A percentile compares a stretch with the other conserved stretches of the same genome.
Evolutionary conservation across 2,797 vertebrate species (phyloP).

Genomic region (Sebastolobus alascanus): DNA sequence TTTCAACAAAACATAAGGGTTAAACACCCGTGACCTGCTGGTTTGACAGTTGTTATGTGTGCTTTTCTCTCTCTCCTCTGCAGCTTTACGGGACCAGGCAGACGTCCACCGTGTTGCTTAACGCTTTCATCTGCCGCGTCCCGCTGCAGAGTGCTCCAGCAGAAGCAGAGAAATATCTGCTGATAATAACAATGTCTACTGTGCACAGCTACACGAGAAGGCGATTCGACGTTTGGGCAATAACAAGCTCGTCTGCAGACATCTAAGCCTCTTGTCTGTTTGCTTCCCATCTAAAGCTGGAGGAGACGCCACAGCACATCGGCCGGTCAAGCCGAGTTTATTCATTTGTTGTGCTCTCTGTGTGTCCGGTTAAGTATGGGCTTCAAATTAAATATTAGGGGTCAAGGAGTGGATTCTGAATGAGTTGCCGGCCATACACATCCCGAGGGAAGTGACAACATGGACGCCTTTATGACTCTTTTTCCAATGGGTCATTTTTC

Average conservation of each 20-base stretch:
- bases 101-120: conserved; percentile 54
- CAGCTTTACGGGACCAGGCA: conserved; percentile 41
- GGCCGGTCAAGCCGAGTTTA: conserved; percentile 47
- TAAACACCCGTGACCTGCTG: neutral
- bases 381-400: conserved; percentile 66
- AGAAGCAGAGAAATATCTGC: conserved; percentile 34
- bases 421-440: conserved; percentile 34
- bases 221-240: conserved; percentile 21
- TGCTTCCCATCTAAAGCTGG: conserved; percentile 15
- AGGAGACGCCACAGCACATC: conserved; percentile 32
- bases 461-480: conserved; percentile 63
- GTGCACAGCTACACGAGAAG: conserved; percentile 16
- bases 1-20: neutral
- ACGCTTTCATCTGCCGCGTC: conserved; percentile 42
- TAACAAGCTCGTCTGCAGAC: conserved; percentile 43
- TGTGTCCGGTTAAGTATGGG: conserved; percentile 60
- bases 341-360: conserved; percentile 62
- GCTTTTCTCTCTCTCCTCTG: conserved; percentile 10
- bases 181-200: conserved; percentile 46
- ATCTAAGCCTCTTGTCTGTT: conserved; percentile 18
- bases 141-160: conserved; percentile 39
- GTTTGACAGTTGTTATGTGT: neutral
- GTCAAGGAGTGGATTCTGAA: conserved; percentile 60
- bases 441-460: conserved; percentile 63
- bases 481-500: conserved; percentile 77